Base-by-base conservation (phyloP, 2,113 vertebrate genomes). In the Anthoscopus minutus region DNA sequence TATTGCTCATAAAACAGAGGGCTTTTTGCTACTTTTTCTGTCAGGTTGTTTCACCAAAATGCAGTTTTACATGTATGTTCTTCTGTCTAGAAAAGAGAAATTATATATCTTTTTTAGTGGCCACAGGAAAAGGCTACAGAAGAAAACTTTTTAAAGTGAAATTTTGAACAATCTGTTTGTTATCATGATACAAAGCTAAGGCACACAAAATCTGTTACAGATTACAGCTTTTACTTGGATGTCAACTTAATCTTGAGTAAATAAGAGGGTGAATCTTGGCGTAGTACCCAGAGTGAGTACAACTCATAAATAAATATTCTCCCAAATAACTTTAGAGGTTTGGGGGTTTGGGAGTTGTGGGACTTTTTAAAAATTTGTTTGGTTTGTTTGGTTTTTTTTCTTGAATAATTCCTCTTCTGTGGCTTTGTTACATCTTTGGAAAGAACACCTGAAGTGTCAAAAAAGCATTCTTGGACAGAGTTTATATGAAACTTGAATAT, bases 331-430 rank as follows among this genome's bases (percentile, higher is more conserved):
- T 78, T 1, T 18, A 74, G 28, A 40, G 2, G 2, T 3, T 64
- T 58, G 0, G 38, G n/a, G 3, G 2, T 22, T 27, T 70, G 13
- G 33, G 15, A 1, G 3, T 15, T 58, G 11, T 22, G 50, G 4
- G 7, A 0, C 9, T 42, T 8, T 17, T 15, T 2, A 0, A 42
- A 4, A 10, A 7, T 11, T 69, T 53, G 2, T 18, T 77, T 28
- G 4, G 7, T 44, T 42, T 31, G 4, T 23, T 50, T 33, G 15
- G 7, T 1, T 3, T 62, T 31, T 45, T 47, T 47, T 31, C 31
- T 51, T 64, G 38, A 50, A 54, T 47, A 58, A 45, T 61, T 70
- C 10, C 5, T 66, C 14, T 88, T 74, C 14, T 58, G 12, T 45
- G 8, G 2, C 35, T 85, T 84, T 70, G 6, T 50, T 77, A 11